phyloP scores from a whole-genome alignment of 2,888 invertebrate species.

The Drosophila algonquin region DNA sequence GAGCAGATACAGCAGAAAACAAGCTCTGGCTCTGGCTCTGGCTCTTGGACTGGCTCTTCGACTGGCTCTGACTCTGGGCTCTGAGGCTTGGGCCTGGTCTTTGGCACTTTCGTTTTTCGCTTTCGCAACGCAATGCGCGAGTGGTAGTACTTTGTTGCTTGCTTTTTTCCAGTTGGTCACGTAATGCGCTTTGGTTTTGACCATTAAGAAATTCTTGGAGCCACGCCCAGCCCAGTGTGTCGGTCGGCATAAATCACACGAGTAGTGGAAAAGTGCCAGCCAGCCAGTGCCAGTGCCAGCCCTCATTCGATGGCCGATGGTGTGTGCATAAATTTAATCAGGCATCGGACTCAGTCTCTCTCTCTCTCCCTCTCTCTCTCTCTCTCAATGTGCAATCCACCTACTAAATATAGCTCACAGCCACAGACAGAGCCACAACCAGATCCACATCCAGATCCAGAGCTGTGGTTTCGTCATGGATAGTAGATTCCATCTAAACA shows the following conservation, averaged over 20 bases:
- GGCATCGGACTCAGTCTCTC: constrained; percentile 5
- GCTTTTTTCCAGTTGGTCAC: constrained; percentile 57
- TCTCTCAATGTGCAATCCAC: constrained; percentile 31
- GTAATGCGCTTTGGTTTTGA: constrained; percentile 53
- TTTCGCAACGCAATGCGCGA: constrained; percentile 28
- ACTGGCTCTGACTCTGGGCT: background rate
- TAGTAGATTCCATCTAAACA: constrained; percentile 33
- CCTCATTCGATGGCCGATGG: constrained; percentile 43
- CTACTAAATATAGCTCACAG: constrained; percentile 45
- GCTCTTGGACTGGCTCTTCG: constrained; percentile 30
- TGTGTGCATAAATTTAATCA: constrained; percentile 65
- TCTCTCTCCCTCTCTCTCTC: constrained; percentile 11
- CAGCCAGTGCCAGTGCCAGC: constrained; percentile 26
- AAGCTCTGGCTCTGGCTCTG: background rate
- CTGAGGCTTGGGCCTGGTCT: constrained; percentile 33
- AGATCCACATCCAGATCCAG: background rate
- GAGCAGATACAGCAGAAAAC: constrained; percentile 35
- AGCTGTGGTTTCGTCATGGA: constrained; percentile 32
- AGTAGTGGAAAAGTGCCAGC: constrained; percentile 51
- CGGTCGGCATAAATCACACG: constrained; percentile 67
- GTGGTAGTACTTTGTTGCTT: constrained; percentile 30
- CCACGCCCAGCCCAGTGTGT: constrained; percentile 19
- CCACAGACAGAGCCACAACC: background rate
- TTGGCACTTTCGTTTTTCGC: constrained; percentile 64
- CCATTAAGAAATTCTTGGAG: constrained; percentile 70